These are phyloP conservation scores for Drosophila sordidapex DNA, from an alignment of 2,888 invertebrate species.

Conservation along the genomic window DNA sequence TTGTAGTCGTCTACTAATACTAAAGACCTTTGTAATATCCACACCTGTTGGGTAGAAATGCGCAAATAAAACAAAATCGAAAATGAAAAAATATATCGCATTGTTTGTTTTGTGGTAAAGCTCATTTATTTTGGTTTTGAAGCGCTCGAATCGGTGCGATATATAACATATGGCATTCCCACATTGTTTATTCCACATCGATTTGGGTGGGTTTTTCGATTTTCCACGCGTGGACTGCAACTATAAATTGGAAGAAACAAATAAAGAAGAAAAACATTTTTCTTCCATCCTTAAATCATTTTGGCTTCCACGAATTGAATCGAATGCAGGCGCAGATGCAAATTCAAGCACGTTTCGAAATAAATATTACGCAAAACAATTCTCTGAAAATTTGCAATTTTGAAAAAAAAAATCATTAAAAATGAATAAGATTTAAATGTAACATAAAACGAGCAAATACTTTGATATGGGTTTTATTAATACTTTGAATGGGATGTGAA, in stretches of 20 bases:
- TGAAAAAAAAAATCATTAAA: slow-evolving; percentile 1
- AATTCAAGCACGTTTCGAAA: slow-evolving; percentile 47
- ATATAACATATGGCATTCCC: slow-evolving; percentile 54
- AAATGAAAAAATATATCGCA: slow-evolving; percentile 29
- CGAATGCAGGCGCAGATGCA: slow-evolving; percentile 35
- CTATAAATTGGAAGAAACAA: slow-evolving; percentile 18
- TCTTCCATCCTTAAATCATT: slow-evolving; percentile 31
- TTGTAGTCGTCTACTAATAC: slow-evolving; percentile 28
- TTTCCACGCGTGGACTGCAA: slow-evolving; percentile 14
- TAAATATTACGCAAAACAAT: slow-evolving; percentile 37
- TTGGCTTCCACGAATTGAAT: slow-evolving; percentile 22
- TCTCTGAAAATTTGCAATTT: slow-evolving; percentile 40
- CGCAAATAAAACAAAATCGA: slow-evolving; percentile 30
- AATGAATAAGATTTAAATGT: slow-evolving; percentile 38
- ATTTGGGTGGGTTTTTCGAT: slow-evolving; percentile 7
- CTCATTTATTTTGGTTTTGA: slow-evolving; percentile 46
- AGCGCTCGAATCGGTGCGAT: slow-evolving; percentile 41
- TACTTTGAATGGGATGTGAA: slow-evolving; percentile 39
- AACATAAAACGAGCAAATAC: slow-evolving; percentile 25
- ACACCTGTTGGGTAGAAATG: slow-evolving; percentile 33
- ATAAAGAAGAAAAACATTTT: slow-evolving; percentile 10
- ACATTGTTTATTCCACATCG: slow-evolving; percentile 47
- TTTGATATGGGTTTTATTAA: slow-evolving; percentile 26
- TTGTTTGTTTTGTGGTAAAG: slow-evolving; percentile 35
- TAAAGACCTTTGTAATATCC: slow-evolving; percentile 26